A percentile compares a stretch with the other conserved stretches of the same genome.
Conservation (phyloP, 30 jellyfish, hydroid and myxozoan species). For the Cassiopea andromeda region DNA sequence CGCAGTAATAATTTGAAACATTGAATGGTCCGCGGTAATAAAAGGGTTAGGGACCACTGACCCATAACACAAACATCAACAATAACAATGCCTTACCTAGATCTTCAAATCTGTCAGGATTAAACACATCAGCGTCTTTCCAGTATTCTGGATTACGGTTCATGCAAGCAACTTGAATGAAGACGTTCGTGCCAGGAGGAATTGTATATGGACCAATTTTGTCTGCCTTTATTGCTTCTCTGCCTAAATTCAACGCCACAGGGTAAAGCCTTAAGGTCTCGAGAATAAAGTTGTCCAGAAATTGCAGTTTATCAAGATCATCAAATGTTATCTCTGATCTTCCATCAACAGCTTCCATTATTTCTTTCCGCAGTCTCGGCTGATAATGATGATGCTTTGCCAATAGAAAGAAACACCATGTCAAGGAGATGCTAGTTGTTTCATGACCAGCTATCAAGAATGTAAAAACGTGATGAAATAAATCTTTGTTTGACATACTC, state of each 20-base stretch:
- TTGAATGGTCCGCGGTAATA: too few relatives aligned
- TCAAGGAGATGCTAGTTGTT: conserved; percentile 56
- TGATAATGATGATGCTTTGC: conserved; percentile 53
- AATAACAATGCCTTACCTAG: conserved; percentile 11
- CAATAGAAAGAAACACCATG: conserved; percentile 46
- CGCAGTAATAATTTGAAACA: too few relatives aligned
- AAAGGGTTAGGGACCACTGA: too few relatives aligned
- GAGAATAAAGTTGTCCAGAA: conserved; percentile 37
- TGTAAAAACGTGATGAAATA: conserved; percentile 59
- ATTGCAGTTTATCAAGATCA: conserved; percentile 32
- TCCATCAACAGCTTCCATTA: conserved; percentile 13
- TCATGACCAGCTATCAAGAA: conserved; percentile 76
- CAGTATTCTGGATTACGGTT: conserved; percentile 32
- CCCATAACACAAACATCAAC: background rate
- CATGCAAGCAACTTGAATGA: background rate
- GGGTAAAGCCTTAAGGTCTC: conserved; percentile 63
- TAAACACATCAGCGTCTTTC: conserved; percentile 36
- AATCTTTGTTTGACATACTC: background rate
- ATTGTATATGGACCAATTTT: conserved; percentile 25
- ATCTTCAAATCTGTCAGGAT: conserved; percentile 54
- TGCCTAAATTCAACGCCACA: conserved; percentile 18
- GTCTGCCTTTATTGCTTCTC: conserved; percentile 4
- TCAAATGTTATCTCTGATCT: conserved; percentile 38
- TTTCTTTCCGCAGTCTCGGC: conserved; percentile 24
- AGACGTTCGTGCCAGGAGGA: conserved; percentile 30